Percentiles rank a stretch among this genome's conserved stretches.
Evolutionary conservation across 1,140 invertebrate genomes (phyloP).

Genomic region (Frieseomelitta varia): DNA sequence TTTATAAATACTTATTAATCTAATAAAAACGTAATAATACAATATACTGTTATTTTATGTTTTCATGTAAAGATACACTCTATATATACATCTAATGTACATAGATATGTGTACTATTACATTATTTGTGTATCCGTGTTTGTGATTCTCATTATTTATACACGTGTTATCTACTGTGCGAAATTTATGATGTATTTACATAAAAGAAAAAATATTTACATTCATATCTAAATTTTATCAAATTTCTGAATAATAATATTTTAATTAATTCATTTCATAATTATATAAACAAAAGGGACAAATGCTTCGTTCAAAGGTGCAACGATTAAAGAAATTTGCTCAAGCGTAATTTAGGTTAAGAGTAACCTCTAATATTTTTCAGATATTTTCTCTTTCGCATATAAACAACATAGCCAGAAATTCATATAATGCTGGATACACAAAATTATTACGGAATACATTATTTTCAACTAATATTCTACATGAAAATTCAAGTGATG

Average conservation of each 20-base stretch:
- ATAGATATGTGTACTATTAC: neutral
- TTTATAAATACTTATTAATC: too few species aligned
- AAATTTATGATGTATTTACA: neutral
- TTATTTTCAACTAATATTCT: neutral
- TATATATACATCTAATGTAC: neutral
- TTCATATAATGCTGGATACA: neutral
- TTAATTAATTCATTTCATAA: neutral
- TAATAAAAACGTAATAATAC: too few species aligned
- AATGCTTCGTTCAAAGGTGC: conserved; percentile 66
- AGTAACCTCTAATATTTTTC: conserved; percentile 27
- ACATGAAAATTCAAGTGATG: neutral
- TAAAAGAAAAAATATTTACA: neutral
- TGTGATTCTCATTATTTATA: neutral
- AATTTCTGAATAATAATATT: neutral
- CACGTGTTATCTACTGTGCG: neutral
- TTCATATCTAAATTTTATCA: neutral
- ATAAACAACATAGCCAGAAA: conserved; percentile 7
- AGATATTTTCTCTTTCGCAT: conserved; percentile 42
- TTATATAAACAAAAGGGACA: conserved; percentile 18
- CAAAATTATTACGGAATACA: neutral
- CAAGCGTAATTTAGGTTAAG: conserved; percentile 29
- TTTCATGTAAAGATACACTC: neutral
- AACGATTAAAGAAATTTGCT: neutral
- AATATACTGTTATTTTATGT: too few species aligned
- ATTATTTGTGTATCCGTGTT: neutral